phyloP scores from a whole-genome alignment of 2,888 invertebrate species.

The Tinea pellionella region DNA sequence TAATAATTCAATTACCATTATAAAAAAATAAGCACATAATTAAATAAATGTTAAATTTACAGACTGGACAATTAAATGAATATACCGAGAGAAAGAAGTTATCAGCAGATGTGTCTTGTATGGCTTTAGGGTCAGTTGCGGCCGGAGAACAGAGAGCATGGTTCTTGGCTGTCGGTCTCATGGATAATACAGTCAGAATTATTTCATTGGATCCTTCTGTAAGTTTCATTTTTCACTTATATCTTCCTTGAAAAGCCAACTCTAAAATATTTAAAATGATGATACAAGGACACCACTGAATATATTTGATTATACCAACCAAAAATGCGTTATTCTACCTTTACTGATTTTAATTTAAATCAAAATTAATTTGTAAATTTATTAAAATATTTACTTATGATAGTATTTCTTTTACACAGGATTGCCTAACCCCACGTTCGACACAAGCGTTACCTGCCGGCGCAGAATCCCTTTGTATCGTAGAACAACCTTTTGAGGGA shows the following conservation, averaged over 20 bases:
- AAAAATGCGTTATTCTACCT: conserved; percentile 64
- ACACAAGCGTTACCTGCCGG: conserved; percentile 97
- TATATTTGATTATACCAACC: conserved; percentile 58
- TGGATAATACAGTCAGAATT: conserved; percentile 96
- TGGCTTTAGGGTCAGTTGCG: conserved; percentile 96
- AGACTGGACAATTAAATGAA: conserved; percentile 98
- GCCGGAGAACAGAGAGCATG: conserved; percentile 94
- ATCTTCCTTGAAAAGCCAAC: too few relatives aligned
- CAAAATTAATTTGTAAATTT: background rate
- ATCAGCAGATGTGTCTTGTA: conserved; percentile 97
- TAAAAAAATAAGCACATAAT: too few relatives aligned
- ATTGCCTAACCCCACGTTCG: conserved; percentile 93
- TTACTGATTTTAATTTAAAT: conserved; percentile 29
- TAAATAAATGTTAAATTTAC: conserved; percentile 28
- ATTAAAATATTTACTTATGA: background rate
- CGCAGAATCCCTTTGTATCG: conserved; percentile 96
- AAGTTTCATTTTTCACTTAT: too few relatives aligned
- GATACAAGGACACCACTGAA: conserved; percentile 68
- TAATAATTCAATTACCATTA: background rate
- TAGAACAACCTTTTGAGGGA: conserved; percentile 80
- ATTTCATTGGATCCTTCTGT: conserved; percentile 95
- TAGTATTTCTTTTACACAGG: conserved; percentile 56
- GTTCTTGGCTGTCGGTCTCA: conserved; percentile 95
- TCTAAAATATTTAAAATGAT: too few relatives aligned
- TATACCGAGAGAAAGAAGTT: conserved; percentile 97